Base-by-base conservation (phyloP, 2,888 invertebrate genomes). In the Drosophila gaucha region DNA sequence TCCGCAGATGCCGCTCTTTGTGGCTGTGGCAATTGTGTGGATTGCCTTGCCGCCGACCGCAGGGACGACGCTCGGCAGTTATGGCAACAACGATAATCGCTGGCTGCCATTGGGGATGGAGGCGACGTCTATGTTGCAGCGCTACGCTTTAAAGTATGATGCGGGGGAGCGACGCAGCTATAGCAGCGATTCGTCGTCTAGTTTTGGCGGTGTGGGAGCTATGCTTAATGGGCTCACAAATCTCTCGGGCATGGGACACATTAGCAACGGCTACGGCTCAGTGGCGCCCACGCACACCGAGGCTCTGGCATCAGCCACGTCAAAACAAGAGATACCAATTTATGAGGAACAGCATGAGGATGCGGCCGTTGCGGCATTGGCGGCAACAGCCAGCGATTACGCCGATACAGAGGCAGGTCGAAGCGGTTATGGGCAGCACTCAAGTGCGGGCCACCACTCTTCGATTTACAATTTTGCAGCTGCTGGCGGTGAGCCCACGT, bases 261-360 rank as follows among this genome's bases (percentile, higher is more conserved):
- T 90, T 77, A 80, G 78, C 78, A 79, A 80, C 68, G 83, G 89
- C 58, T 89, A 88, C 39, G 90, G 68, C 41, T 74, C 79, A 51
- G 69, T 78, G 70, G 74, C 78, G 20, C 84, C 83, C 66, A 74
- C 70, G 54, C 84, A 73, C 60, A 72, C 66, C 36, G 82, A 72
- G 69, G 76, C 77, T 28, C 50, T 78, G 75, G 78, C 74, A 18
- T 55, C 71, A 51, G 79, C 74, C 36, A 76, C 79, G 26, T 62
- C 65, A 36, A 85, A 85, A 64, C 85, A 88, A 67, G 87, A 83
- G 89, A 90, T 88, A 80, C 90, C 90, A 52, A 90, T 90, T 86
- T 89, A 90, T 64, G 90, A 90, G 71, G 89, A 90, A 55, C 89
- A 90, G 74, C 86, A 90, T 55, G 90, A 90, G 77, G 84, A 88